Percentiles rank a stretch among this genome's conserved stretches.
Conservation (phyloP, 2,113 vertebrate genomes). For the Pomatorhinus ruficollis region DNA sequence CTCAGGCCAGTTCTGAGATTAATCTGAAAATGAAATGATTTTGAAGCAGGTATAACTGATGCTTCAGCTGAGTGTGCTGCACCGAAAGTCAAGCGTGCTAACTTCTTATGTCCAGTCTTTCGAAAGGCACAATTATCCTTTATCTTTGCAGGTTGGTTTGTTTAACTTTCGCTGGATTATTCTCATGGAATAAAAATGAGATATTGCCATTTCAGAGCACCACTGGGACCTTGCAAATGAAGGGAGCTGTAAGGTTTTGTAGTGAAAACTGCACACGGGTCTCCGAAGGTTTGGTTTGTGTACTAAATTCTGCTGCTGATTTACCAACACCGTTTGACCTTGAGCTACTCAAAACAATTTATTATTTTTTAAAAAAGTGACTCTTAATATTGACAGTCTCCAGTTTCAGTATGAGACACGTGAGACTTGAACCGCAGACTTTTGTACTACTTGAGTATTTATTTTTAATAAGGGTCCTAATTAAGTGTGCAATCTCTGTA, state of each 20-base stretch:
- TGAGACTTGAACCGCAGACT: not conserved
- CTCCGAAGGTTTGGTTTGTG: not conserved
- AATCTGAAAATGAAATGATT: not conserved
- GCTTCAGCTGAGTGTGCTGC: not conserved
- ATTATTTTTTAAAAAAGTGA: not conserved
- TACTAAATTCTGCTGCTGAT: not conserved
- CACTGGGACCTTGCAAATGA: not conserved
- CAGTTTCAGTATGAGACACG: not conserved
- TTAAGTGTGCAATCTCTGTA: conserved; percentile 49
- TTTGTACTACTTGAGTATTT: conserved; percentile 17
- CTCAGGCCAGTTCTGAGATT: not conserved
- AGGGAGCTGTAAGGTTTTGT: conserved; percentile 9
- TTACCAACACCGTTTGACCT: not conserved
- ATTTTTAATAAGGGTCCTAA: conserved; percentile 65
- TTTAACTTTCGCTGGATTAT: conserved; percentile 29
- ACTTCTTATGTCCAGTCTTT: not conserved
- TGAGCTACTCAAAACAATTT: not conserved
- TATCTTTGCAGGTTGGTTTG: conserved; percentile 4
- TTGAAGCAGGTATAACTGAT: not conserved
- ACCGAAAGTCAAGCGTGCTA: not conserved
- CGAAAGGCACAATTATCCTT: conserved; percentile 5
- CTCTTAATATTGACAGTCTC: not conserved
- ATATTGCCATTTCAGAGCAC: not conserved
- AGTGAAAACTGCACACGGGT: not conserved
- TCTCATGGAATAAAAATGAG: conserved; percentile 34